Evolutionary conservation across 2,113 vertebrate genomes (phyloP).

Genomic region (Ibidorhyncha struthersii): DNA sequence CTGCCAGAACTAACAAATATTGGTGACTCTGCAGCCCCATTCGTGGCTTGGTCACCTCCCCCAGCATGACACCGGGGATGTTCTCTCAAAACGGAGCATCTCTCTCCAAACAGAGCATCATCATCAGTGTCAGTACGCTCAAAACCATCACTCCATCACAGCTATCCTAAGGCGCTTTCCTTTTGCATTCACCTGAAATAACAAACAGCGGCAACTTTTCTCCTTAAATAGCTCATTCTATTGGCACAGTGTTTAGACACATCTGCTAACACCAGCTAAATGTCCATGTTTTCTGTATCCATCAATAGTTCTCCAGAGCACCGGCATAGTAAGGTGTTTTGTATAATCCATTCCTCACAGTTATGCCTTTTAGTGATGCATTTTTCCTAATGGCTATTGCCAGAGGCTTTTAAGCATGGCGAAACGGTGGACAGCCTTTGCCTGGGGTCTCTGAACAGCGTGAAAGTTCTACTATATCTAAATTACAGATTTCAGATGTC

Average conservation of each 20-base stretch:
- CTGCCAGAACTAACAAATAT: background rate
- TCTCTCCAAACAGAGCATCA: background rate
- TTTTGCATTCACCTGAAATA: background rate
- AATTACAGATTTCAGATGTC: conserved; percentile 47
- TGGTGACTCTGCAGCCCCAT: background rate
- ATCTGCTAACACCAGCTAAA: background rate
- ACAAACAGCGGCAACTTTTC: conserved; percentile 19
- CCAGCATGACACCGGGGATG: accelerated
- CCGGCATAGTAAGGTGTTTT: background rate
- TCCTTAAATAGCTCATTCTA: conserved; percentile 12
- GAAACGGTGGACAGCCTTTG: background rate
- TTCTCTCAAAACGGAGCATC: background rate
- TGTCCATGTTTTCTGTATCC: background rate
- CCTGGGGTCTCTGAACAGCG: conserved; percentile 8
- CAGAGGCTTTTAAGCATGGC: conserved; percentile 46
- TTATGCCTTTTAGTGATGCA: conserved; percentile 43
- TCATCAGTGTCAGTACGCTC: background rate
- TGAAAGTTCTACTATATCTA: background rate
- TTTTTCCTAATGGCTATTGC: conserved; percentile 61
- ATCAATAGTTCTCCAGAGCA: conserved; percentile 19
- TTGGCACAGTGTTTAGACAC: background rate
- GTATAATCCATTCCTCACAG: conserved; percentile 65
- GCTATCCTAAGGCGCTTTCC: background rate
- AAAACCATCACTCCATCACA: background rate
- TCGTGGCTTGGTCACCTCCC: accelerated